These are phyloP conservation scores for Gambusia affinis DNA, from an alignment of 2,113 vertebrate genomes.

Conservation along the genomic window DNA sequence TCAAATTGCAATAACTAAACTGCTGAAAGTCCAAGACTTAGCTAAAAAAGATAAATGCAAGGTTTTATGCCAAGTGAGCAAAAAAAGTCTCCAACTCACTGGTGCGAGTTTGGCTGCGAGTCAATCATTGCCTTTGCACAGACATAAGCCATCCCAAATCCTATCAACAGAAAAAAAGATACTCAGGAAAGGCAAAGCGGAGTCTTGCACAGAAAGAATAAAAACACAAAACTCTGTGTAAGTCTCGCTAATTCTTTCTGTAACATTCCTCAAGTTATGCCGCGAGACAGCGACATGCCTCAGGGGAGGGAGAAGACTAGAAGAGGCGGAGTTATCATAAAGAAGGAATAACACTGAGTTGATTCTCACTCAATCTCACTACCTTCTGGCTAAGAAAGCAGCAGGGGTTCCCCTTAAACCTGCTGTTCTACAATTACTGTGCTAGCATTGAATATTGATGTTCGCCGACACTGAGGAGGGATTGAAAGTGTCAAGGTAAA, in stretches of 20 bases:
- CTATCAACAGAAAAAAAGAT: conserved; percentile 51
- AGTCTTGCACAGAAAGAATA: conserved; percentile 41
- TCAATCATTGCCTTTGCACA: conserved; percentile 55
- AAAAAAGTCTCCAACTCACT: conserved; percentile 34
- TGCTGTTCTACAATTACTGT: conserved; percentile 64
- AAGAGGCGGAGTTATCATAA: conserved; percentile 33
- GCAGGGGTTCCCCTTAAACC: conserved; percentile 52
- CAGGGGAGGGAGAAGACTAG: conserved; percentile 14
- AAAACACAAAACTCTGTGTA: conserved; percentile 57
- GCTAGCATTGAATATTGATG: conserved; percentile 60
- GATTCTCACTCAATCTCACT: conserved; percentile 10
- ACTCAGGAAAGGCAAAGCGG: conserved; percentile 53
- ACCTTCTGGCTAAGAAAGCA: conserved; percentile 48
- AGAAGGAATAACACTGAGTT: conserved; percentile 44
- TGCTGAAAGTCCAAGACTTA: conserved; percentile 22
- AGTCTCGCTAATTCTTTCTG: conserved; percentile 65
- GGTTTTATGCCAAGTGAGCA: conserved; percentile 49
- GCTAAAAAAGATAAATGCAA: conserved; percentile 40
- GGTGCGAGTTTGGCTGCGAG: conserved; percentile 57
- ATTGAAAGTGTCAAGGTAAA: conserved; percentile 32
- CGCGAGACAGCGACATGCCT: conserved; percentile 49
- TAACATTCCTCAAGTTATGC: conserved; percentile 59
- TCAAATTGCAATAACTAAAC: conserved; percentile 42
- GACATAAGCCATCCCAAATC: conserved; percentile 59
- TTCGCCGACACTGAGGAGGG: conserved; percentile 29